Evolutionary conservation across 1,140 invertebrate genomes (phyloP).

Genomic region (Halyomorpha halys): DNA sequence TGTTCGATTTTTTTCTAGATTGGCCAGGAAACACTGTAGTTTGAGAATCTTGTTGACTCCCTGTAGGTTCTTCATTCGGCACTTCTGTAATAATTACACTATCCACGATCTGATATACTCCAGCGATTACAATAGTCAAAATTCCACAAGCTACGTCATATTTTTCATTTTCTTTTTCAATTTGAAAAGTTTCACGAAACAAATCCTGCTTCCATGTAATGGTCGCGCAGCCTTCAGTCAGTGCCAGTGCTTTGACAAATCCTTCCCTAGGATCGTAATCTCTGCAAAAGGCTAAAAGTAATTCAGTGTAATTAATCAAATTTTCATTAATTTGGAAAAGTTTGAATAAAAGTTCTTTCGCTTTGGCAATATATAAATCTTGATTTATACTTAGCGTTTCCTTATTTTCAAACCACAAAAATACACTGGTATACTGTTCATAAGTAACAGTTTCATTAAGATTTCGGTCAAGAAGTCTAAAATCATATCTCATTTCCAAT

Average conservation of each 20-base stretch:
- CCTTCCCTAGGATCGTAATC: slow-evolving; percentile 41
- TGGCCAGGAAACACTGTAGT: too few relatives aligned
- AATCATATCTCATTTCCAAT: slow-evolving; percentile 37
- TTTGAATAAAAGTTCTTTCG: slow-evolving; percentile 44
- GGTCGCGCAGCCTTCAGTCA: slow-evolving; percentile 29
- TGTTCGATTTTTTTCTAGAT: not conserved
- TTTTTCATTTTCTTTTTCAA: slow-evolving; percentile 7
- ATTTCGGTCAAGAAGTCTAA: slow-evolving; percentile 38
- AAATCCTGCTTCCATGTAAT: not conserved
- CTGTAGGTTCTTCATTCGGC: too few relatives aligned
- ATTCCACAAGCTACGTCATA: not conserved
- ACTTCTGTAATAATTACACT: not conserved
- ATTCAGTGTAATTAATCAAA: slow-evolving; percentile 45
- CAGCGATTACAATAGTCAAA: not conserved
- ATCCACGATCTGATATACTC: not conserved
- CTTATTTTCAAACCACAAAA: slow-evolving; percentile 46
- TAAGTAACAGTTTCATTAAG: slow-evolving; percentile 37
- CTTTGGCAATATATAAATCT: slow-evolving; percentile 36
- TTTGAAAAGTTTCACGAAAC: not conserved
- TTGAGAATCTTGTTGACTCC: too few relatives aligned
- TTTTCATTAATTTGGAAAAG: slow-evolving; percentile 40
- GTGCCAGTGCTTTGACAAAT: slow-evolving; percentile 43
- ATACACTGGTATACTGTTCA: slow-evolving; percentile 35
- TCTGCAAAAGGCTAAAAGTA: slow-evolving; percentile 49
- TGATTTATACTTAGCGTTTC: slow-evolving; percentile 32